Conservation (phyloP, 2,888 invertebrate genomes). For the Endotricha flammealis region DNA sequence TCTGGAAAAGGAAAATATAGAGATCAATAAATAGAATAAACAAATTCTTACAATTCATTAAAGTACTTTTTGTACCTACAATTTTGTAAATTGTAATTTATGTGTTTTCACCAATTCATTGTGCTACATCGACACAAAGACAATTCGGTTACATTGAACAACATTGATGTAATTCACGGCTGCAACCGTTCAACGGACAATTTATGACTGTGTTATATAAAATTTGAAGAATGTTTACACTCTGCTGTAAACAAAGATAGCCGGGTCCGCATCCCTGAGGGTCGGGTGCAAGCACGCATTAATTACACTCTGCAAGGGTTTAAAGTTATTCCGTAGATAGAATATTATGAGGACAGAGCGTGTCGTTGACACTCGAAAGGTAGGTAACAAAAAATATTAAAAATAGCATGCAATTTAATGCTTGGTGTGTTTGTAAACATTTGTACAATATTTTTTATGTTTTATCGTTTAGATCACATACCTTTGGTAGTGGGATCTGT, state of each 20-base stretch:
- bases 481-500: conserved; percentile 91
- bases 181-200: conserved; percentile 3
- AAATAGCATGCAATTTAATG: background rate
- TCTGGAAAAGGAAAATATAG: too few relatives aligned
- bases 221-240: conserved; percentile 60
- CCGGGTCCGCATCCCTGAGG: conserved; percentile 47
- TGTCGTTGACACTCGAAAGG: conserved; percentile 1
- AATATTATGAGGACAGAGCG: conserved; percentile 12
- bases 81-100: too few relatives aligned
- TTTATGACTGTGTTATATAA: conserved; percentile 22
- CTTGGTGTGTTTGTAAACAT: too few relatives aligned
- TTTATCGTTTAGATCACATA: conserved; percentile 37
- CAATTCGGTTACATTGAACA: too few relatives aligned
- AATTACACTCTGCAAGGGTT: conserved; percentile 65
- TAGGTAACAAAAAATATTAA: conserved; percentile 3
- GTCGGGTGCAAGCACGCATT: conserved; percentile 72
- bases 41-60: too few relatives aligned
- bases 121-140: too few relatives aligned
- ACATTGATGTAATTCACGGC: background rate
- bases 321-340: conserved; percentile 31
- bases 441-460: background rate
- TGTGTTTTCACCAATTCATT: too few relatives aligned
- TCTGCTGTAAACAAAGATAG: conserved; percentile 56
- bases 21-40: too few relatives aligned
- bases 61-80: too few relatives aligned